These are phyloP conservation scores for Stenotaenia linearis DNA, from an alignment of 2,888 invertebrate genomes.

Conservation along the genomic window DNA sequence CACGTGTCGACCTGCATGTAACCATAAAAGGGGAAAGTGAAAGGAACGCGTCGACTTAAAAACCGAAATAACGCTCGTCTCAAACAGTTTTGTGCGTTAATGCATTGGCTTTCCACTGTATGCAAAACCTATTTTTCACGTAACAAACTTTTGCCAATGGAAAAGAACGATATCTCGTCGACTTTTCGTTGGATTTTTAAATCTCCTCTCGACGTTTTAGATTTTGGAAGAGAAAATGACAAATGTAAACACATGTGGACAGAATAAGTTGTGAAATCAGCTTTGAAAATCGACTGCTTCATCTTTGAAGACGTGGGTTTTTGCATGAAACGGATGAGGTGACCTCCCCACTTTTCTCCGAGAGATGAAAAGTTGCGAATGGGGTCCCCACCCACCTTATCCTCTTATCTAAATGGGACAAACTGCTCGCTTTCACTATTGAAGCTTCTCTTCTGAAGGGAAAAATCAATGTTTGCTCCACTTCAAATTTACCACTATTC, in stretches of 20 bases:
- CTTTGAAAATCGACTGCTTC: not conserved
- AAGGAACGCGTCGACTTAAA: conserved; percentile 9
- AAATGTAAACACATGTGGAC: not conserved
- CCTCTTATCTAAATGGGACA: conserved; percentile 26
- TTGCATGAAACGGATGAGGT: conserved; percentile 24
- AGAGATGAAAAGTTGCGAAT: conserved; percentile 26
- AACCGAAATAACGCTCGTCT: not conserved
- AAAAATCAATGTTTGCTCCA: conserved; percentile 24
- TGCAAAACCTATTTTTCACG: not conserved
- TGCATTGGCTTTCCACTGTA: not conserved
- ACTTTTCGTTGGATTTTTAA: too few relatives aligned
- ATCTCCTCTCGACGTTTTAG: too few relatives aligned
- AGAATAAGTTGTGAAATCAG: not conserved
- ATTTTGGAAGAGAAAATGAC: not conserved
- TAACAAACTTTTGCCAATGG: too few relatives aligned
- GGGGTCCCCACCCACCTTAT: conserved; percentile 26
- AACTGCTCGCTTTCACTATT: conserved; percentile 23
- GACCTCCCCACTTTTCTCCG: not conserved
- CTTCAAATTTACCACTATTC: conserved; percentile 17
- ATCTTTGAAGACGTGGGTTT: conserved; percentile 1
- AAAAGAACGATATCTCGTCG: too few relatives aligned
- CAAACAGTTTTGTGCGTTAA: not conserved
- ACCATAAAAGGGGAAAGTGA: not conserved
- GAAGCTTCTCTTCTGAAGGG: conserved; percentile 1
- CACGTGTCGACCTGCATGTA: conserved; percentile 11